These are phyloP conservation scores for Drosophila nigromelanica DNA, from an alignment of 1,140 invertebrate genomes.

Conservation along the genomic window DNA sequence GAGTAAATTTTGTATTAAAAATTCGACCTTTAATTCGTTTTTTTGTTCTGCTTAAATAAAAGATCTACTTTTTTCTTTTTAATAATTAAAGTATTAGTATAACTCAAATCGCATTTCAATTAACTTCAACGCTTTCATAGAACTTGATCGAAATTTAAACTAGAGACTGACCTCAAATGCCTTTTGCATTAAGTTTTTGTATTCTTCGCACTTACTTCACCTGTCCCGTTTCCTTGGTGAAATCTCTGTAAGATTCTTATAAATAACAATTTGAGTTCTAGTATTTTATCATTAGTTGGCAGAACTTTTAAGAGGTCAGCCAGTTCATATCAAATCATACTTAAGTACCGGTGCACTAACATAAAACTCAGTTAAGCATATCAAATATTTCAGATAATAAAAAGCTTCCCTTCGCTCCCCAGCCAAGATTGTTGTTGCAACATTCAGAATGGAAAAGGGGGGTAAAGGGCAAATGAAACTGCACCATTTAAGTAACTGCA, in stretches of 20 bases:
- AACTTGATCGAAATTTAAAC: too few relatives aligned
- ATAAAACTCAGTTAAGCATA: neutral
- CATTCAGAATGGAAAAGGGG: neutral
- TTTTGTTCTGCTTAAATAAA: too few relatives aligned
- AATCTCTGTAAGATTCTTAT: neutral
- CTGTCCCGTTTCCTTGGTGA: neutral
- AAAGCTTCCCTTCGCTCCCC: neutral
- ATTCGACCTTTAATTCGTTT: too few relatives aligned
- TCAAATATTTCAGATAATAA: conserved; percentile 5
- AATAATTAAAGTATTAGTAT: too few relatives aligned
- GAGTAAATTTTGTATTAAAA: too few relatives aligned
- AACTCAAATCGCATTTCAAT: too few relatives aligned
- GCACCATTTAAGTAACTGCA: conserved; percentile 52
- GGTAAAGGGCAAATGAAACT: conserved; percentile 17
- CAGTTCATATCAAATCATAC: conserved; percentile 6
- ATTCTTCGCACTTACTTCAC: neutral
- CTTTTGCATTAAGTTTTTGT: neutral
- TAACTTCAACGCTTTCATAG: too few relatives aligned
- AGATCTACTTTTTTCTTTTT: too few relatives aligned
- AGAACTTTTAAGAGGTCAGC: neutral
- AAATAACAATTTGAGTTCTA: neutral
- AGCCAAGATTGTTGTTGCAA: neutral
- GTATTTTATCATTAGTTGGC: conserved; percentile 3
- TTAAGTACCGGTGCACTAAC: neutral
- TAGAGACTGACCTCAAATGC: too few relatives aligned